Evolutionary conservation across 2,888 invertebrate species (phyloP).

Genomic region (Stenodema calcarata): DNA sequence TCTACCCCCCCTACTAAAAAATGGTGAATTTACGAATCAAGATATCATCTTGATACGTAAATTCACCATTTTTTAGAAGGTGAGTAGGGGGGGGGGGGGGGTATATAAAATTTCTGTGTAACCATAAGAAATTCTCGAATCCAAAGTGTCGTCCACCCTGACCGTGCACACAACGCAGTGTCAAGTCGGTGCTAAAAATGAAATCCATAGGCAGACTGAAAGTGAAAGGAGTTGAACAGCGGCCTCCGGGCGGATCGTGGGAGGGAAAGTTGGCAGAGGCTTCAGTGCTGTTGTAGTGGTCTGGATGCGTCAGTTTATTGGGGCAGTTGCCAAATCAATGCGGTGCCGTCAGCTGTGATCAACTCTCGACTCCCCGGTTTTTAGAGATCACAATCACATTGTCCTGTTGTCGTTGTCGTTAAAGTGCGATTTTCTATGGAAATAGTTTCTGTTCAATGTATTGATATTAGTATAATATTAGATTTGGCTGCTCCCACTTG

Average conservation of each 20-base stretch:
- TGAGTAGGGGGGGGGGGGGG: no score
- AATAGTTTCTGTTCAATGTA: no score
- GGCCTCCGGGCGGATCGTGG: neutral
- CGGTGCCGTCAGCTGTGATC: neutral
- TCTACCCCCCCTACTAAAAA: no score
- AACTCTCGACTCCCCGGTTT: neutral
- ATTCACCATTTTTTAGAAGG: no score
- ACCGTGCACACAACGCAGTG: no score
- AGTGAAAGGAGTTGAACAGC: neutral
- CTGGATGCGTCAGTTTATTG: neutral
- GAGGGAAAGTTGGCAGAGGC: neutral
- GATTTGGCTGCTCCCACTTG: no score
- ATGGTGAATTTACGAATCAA: no score
- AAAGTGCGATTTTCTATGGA: no score
- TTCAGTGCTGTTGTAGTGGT: no score
- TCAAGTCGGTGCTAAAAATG: neutral
- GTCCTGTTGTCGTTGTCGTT: neutral
- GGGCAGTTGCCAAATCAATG: constrained; percentile 2
- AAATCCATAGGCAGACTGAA: neutral
- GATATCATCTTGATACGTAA: no score
- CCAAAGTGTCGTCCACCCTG: neutral
- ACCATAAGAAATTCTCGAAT: neutral
- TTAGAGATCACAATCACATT: neutral
- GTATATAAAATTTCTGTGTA: no score
- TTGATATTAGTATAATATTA: no score